A percentile compares a stretch with the other conserved stretches of the same genome.
Conservation (phyloP, 92 coral and sea anemone species). For the Porites cylindrica region DNA sequence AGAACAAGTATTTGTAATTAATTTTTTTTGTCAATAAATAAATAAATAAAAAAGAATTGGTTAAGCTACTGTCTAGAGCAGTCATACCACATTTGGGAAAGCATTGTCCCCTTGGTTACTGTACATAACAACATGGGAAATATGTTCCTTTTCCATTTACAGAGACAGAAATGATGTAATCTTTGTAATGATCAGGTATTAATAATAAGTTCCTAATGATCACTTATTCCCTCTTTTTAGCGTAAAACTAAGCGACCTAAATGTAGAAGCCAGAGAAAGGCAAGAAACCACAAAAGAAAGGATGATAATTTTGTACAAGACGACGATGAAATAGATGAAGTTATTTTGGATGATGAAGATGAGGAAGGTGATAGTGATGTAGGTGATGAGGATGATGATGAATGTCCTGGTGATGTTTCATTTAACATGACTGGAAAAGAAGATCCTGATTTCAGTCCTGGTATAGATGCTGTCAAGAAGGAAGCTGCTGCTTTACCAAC, state of each 20-base stretch:
- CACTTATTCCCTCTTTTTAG: conserved; percentile 3
- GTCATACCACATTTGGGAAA: not conserved
- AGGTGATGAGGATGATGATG: conserved; percentile 21
- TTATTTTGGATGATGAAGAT: conserved; percentile 23
- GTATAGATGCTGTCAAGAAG: conserved; percentile 31
- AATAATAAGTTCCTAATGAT: not conserved
- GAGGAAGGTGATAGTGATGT: conserved; percentile 9
- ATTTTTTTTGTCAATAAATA: too few species aligned
- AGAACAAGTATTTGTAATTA: too few species aligned
- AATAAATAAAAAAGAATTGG: too few species aligned
- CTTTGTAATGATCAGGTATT: not conserved
- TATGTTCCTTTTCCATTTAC: too few species aligned
- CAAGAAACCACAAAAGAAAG: conserved; percentile 29
- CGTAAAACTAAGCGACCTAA: conserved; percentile 39
- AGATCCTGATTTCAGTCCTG: conserved; percentile 75
- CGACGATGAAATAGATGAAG: conserved; percentile 12
- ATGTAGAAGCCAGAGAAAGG: conserved; percentile 3
- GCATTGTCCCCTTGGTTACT: not conserved
- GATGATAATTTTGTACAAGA: conserved; percentile 8
- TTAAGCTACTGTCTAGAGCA: too few species aligned
- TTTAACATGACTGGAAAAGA: conserved; percentile 65
- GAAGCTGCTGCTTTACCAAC: conserved; percentile 30
- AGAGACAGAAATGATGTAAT: too few species aligned
- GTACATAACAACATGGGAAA: too few species aligned
- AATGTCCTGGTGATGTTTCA: conserved; percentile 6